A percentile compares a stretch with the other conserved stretches of the same genome.
Evolutionary conservation across 2,888 invertebrate species (phyloP).

Genomic region (Pachymerium ferrugineum): DNA sequence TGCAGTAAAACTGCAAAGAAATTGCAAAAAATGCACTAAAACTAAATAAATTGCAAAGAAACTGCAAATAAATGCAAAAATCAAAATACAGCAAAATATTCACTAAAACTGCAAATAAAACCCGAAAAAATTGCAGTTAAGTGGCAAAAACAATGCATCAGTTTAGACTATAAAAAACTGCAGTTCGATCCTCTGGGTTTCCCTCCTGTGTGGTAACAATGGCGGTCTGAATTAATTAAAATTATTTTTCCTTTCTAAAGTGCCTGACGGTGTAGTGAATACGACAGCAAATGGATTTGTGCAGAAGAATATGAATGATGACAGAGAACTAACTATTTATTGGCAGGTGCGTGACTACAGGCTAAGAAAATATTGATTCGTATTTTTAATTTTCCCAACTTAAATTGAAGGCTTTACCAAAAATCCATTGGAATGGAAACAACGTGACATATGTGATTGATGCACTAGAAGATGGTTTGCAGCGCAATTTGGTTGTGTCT

Average conservation of each 20-base stretch:
- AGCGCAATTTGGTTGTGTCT: not conserved
- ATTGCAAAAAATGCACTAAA: no score
- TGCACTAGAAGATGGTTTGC: conserved; percentile 29
- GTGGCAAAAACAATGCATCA: no score
- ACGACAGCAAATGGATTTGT: not conserved
- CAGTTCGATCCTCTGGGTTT: no score
- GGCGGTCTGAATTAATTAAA: not conserved
- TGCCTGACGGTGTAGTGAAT: not conserved
- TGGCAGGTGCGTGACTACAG: conserved; percentile 30
- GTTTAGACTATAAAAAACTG: no score
- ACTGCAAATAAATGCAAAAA: no score
- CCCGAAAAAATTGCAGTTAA: no score
- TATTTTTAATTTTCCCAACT: not conserved
- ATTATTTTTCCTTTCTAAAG: not conserved
- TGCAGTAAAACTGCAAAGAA: no score
- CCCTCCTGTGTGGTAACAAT: no score
- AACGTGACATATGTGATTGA: conserved; percentile 26
- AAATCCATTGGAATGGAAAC: conserved; percentile 27
- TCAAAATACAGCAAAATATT: no score
- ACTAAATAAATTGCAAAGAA: no score
- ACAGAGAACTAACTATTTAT: not conserved
- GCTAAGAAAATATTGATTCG: not conserved
- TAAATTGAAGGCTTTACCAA: conserved; percentile 13
- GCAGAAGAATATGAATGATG: not conserved
- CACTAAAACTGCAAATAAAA: no score